phyloP scores from a whole-genome alignment of 2,888 invertebrate species.

The Epirrhoe alternata region DNA sequence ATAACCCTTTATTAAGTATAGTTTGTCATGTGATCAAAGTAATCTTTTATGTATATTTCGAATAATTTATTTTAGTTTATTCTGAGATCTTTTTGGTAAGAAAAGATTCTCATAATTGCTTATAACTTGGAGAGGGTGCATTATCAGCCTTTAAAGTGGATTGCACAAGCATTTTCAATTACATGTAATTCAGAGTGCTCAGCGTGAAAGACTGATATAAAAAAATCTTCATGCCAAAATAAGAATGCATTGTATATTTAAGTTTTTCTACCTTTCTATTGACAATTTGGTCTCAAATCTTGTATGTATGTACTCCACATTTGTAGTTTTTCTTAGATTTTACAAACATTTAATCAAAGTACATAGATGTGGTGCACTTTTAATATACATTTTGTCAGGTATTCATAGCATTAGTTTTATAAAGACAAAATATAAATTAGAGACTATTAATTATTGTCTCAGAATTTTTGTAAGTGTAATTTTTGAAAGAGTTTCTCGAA shows the following conservation, averaged over 20 bases:
- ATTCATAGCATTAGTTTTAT: slow-evolving; percentile 33
- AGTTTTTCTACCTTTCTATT: slow-evolving; percentile 54
- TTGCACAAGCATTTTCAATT: slow-evolving; percentile 56
- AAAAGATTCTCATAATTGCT: slow-evolving; percentile 42
- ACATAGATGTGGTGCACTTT: slow-evolving; percentile 61
- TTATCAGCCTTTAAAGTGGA: slow-evolving; percentile 37
- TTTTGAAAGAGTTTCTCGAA: slow-evolving; percentile 63
- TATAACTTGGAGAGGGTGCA: slow-evolving; percentile 32
- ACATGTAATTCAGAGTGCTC: slow-evolving; percentile 68
- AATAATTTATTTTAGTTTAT: slow-evolving; percentile 51
- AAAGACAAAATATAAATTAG: slow-evolving; percentile 19
- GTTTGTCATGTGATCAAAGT: slow-evolving; percentile 56
- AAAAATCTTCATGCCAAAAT: slow-evolving; percentile 58
- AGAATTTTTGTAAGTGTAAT: slow-evolving; percentile 34
- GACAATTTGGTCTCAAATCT: slow-evolving; percentile 26
- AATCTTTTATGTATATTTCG: slow-evolving; percentile 57
- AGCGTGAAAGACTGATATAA: slow-evolving; percentile 80
- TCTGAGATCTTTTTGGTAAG: slow-evolving; percentile 33
- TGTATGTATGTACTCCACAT: slow-evolving; percentile 3
- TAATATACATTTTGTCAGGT: slow-evolving; percentile 36
- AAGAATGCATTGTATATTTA: slow-evolving; percentile 41
- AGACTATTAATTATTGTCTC: slow-evolving; percentile 25
- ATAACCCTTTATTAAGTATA: slow-evolving; percentile 30
- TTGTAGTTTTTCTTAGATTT: slow-evolving; percentile 41
- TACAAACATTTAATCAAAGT: slow-evolving; percentile 50